Evolutionary conservation across 2,797 vertebrate genomes (phyloP).

Genomic region (Clarias platycephalus): DNA sequence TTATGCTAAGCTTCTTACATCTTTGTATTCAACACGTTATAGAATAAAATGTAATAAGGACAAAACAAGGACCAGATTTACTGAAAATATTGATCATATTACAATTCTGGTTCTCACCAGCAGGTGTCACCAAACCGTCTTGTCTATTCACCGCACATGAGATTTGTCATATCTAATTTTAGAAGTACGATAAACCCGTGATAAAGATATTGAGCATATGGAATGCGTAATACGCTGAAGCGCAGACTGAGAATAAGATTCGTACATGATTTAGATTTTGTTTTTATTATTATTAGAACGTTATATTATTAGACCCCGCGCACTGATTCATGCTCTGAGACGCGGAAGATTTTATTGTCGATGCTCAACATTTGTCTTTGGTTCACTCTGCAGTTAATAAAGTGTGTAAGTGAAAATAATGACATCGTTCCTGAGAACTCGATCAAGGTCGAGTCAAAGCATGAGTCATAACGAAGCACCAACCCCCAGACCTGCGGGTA

Average conservation of each 20-base stretch:
- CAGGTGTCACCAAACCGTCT: conserved; percentile 15
- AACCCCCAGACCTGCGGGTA: conserved; percentile 45
- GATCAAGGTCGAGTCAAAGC: conserved; percentile 42
- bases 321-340: not conserved
- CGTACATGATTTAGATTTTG: not conserved
- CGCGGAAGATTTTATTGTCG: not conserved
- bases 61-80: not conserved
- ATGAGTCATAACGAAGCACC: conserved; percentile 24
- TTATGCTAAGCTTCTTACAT: not conserved
- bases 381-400: not conserved
- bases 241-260: not conserved
- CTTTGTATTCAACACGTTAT: not conserved
- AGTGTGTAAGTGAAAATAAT: conserved; percentile 14
- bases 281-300: not conserved
- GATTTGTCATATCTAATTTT: not conserved
- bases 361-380: not conserved
- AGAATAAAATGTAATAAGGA: not conserved
- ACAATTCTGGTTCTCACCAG: conserved; percentile 26
- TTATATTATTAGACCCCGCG: not conserved
- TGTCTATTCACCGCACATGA: not conserved
- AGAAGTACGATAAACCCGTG: not conserved
- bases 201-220: not conserved
- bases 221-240: not conserved
- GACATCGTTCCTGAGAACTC: not conserved
- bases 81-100: not conserved